These are phyloP conservation scores for Cheilosia vernalis DNA, from an alignment of 2,888 invertebrate genomes.

Conservation along the genomic window DNA sequence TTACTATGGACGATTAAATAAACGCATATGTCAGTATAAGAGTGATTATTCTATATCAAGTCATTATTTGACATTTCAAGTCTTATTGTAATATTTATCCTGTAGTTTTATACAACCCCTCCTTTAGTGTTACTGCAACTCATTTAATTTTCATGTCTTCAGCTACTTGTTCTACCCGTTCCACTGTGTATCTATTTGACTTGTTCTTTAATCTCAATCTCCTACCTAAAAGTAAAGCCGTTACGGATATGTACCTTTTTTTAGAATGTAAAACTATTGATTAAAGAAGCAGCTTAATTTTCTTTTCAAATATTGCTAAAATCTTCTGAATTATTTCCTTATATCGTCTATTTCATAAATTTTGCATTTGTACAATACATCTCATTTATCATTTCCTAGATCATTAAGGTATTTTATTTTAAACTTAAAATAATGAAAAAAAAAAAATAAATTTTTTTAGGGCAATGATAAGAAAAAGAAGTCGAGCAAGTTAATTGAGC, in stretches of 20 bases:
- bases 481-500: slow-evolving; percentile 90
- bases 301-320: slow-evolving; percentile 14
- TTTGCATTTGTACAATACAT: slow-evolving; percentile 32
- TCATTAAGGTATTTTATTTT: neutral
- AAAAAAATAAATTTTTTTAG: slow-evolving; percentile 75
- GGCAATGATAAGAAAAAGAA: slow-evolving; percentile 90
- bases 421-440: neutral
- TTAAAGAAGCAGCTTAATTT: slow-evolving; percentile 37
- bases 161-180: no score
- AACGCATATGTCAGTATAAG: no score
- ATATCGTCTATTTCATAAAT: slow-evolving; percentile 25
- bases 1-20: no score
- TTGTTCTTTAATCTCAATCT: no score
- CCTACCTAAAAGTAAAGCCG: neutral
- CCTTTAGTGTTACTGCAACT: no score
- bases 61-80: no score
- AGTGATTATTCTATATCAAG: no score
- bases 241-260: neutral
- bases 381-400: slow-evolving; percentile 46
- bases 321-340: neutral
- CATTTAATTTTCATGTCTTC: no score
- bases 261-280: neutral
- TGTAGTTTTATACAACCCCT: no score
- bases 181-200: no score
- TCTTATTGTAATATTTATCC: no score